A percentile compares a stretch with the other conserved stretches of the same genome.
Evolutionary conservation across 2,888 invertebrate genomes (phyloP).

Genomic region (Oxyscelio sp.): DNA sequence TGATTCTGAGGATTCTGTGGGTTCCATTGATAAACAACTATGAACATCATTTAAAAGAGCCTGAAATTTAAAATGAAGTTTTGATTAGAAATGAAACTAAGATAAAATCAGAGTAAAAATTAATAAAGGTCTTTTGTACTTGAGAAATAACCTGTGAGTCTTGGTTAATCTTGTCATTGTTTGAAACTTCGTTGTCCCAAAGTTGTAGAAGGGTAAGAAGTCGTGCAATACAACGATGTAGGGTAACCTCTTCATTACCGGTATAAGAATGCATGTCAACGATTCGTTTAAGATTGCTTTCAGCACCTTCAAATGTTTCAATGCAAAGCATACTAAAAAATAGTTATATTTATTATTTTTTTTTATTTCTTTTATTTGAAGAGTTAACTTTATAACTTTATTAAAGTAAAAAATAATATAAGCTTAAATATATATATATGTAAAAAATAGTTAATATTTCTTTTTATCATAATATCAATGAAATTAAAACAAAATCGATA

Average conservation of each 20-base stretch:
- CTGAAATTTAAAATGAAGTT: conserved; percentile 69
- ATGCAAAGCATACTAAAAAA: conserved; percentile 87
- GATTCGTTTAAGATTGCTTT: conserved; percentile 94
- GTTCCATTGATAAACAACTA: conserved; percentile 81
- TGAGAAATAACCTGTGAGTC: conserved; percentile 83
- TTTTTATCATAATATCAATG: too few species aligned
- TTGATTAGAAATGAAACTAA: background rate
- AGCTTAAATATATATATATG: too few species aligned
- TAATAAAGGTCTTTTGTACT: conserved; percentile 43
- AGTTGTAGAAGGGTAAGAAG: conserved; percentile 85
- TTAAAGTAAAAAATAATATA: too few species aligned
- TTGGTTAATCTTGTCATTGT: conserved; percentile 84
- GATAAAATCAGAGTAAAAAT: conserved; percentile 1
- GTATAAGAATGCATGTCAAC: conserved; percentile 88
- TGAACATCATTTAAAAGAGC: conserved; percentile 84
- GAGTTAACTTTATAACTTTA: too few species aligned
- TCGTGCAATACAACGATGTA: conserved; percentile 83
- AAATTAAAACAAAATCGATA: too few species aligned
- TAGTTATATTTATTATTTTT: too few species aligned
- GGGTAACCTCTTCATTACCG: conserved; percentile 82
- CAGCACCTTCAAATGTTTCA: conserved; percentile 96
- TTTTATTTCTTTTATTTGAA: too few species aligned
- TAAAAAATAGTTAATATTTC: too few species aligned
- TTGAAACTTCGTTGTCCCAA: conserved; percentile 84
- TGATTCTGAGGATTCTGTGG: conserved; percentile 77